A percentile compares a stretch with the other conserved stretches of the same genome.
phyloP scores from a whole-genome alignment of 2,113 vertebrate genomes.

The Colinus virginianus region DNA sequence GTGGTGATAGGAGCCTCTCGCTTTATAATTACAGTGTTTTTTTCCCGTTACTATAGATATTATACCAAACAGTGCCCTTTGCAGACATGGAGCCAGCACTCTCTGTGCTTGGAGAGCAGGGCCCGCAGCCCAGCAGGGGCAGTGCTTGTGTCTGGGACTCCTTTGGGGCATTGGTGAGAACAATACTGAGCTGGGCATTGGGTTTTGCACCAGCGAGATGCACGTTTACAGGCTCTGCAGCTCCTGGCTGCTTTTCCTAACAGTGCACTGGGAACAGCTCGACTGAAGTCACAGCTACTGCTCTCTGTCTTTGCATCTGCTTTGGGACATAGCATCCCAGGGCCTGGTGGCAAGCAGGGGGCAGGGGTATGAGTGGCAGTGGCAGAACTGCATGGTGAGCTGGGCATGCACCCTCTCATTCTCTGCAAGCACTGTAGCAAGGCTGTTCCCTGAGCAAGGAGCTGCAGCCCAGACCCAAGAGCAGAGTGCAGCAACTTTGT shows the following conservation, averaged over 20 bases:
- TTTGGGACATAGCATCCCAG: fast-evolving
- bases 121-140: fast-evolving
- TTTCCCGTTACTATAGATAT: conserved; percentile 26
- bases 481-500: not conserved
- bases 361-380: not conserved
- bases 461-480: not conserved
- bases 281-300: not conserved
- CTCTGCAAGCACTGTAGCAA: not conserved
- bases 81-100: not conserved
- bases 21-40: conserved; percentile 3
- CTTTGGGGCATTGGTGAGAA: not conserved
- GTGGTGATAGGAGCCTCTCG: not conserved
- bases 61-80: conserved; percentile 2
- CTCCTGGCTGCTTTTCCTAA: not conserved
- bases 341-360: not conserved
- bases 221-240: not conserved
- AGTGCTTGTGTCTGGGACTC: not conserved
- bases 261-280: not conserved
- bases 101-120: not conserved
- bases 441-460: not conserved
- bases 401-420: not conserved
- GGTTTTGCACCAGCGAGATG: not conserved
- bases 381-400: not conserved
- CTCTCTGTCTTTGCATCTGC: fast-evolving
- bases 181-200: fast-evolving